phyloP scores from a whole-genome alignment of 2,888 invertebrate species.

The Phoenoteleia sp. region DNA sequence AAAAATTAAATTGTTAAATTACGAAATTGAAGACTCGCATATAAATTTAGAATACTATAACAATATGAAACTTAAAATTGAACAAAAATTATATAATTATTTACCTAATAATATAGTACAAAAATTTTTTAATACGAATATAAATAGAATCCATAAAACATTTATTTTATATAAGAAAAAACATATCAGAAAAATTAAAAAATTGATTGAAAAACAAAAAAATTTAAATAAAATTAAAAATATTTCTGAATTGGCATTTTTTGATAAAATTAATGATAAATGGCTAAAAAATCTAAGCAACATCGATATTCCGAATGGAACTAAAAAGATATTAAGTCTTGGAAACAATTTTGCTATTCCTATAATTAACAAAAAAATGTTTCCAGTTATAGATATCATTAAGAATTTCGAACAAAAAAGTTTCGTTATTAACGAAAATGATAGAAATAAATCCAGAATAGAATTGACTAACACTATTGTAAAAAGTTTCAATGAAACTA shows the following conservation, averaged over 20 bases:
- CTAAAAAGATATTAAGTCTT: neutral
- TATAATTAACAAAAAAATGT: neutral
- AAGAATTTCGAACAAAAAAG: slow-evolving; percentile 28
- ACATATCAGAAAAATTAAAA: neutral
- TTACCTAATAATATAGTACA: neutral
- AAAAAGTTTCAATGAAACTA: neutral
- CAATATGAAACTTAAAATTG: neutral
- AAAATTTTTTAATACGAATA: neutral
- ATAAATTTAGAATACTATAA: neutral
- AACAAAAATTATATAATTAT: neutral
- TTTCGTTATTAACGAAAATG: neutral
- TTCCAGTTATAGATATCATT: slow-evolving; percentile 19
- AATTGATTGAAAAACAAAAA: neutral
- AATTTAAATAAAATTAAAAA: neutral
- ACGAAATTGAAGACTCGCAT: neutral
- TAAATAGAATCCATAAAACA: neutral
- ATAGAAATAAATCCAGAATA: neutral
- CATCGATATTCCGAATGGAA: neutral
- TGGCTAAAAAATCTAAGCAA: neutral
- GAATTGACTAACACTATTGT: slow-evolving; percentile 17
- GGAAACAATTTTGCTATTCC: neutral
- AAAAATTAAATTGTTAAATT: no score
- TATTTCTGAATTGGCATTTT: neutral
- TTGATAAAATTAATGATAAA: neutral
- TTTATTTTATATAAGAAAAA: neutral